Percentiles rank a stretch among this genome's conserved stretches.
These are phyloP conservation scores for Agriopis leucophaearia DNA, from an alignment of 2,888 invertebrate genomes.

Conservation along the genomic window DNA sequence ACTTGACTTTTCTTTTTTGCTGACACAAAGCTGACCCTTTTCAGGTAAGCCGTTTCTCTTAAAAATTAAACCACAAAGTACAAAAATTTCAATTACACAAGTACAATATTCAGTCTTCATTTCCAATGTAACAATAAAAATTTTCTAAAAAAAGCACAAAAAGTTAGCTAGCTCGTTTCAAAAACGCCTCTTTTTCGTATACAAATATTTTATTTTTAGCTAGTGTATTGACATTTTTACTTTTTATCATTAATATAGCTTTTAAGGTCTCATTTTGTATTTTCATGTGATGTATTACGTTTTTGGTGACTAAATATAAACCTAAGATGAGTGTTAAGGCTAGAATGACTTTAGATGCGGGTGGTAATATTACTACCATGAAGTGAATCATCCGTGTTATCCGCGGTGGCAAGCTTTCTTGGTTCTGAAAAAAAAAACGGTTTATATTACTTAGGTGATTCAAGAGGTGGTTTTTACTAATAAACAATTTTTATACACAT, in stretches of 20 bases:
- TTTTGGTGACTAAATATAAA: slow-evolving; percentile 65
- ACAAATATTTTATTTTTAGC: slow-evolving; percentile 68
- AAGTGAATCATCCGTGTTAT: slow-evolving; percentile 81
- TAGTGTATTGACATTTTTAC: slow-evolving; percentile 62
- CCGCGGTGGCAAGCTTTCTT: slow-evolving; percentile 84
- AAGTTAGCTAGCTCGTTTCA: slow-evolving; percentile 56
- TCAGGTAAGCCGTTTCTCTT: too few relatives aligned
- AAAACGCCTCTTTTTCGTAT: slow-evolving; percentile 71
- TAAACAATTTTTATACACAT: too few relatives aligned
- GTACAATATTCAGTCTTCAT: slow-evolving; percentile 50
- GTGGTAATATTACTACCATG: slow-evolving; percentile 81
- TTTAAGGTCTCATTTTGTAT: slow-evolving; percentile 62
- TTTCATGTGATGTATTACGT: slow-evolving; percentile 58
- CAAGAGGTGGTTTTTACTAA: too few relatives aligned
- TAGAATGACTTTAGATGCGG: slow-evolving; percentile 68
- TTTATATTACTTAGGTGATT: too few relatives aligned
- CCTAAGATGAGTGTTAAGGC: slow-evolving; percentile 61
- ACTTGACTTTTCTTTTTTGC: too few relatives aligned
- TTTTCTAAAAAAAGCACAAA: slow-evolving; percentile 4
- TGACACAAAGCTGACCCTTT: not conserved
- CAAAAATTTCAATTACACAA: slow-evolving; percentile 27
- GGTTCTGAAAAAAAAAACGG: slow-evolving; percentile 80
- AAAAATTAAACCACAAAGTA: not conserved
- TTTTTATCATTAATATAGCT: slow-evolving; percentile 65
- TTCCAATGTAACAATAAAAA: slow-evolving; percentile 19